A percentile compares a stretch with the other conserved stretches of the same genome.
These are phyloP conservation scores for Lophura nycthemera DNA, from an alignment of 2,113 vertebrate genomes.

Conservation along the genomic window DNA sequence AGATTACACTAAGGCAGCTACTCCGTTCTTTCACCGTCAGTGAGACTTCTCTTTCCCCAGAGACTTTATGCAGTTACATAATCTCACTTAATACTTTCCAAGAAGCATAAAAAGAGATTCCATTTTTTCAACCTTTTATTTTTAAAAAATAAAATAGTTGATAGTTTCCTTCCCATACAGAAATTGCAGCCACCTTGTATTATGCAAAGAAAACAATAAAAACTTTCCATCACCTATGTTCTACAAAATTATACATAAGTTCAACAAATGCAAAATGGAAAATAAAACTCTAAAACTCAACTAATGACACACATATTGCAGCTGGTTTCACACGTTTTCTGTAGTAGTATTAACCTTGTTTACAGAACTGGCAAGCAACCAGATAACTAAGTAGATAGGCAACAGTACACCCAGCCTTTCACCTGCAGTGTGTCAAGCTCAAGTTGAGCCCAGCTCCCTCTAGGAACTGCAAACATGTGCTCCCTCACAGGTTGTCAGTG, in stretches of 20 bases:
- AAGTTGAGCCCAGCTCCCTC: not conserved
- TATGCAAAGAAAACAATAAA: not conserved
- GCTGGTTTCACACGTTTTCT: not conserved
- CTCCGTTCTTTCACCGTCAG: not conserved
- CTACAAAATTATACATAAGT: not conserved
- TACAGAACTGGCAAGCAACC: not conserved
- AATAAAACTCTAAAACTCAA: not conserved
- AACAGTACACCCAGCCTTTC: not conserved
- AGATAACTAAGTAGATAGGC: not conserved
- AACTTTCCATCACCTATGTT: not conserved
- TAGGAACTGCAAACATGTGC: not conserved
- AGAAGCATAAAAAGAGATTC: constrained; percentile 19
- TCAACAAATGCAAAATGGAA: not conserved
- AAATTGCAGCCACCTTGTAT: not conserved
- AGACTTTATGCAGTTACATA: constrained; percentile 44
- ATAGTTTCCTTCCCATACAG: not conserved
- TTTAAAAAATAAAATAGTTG: not conserved
- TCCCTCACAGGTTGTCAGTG: not conserved
- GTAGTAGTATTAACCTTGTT: not conserved
- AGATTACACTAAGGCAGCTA: constrained; percentile 50
- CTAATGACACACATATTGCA: not conserved
- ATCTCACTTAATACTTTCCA: constrained; percentile 19
- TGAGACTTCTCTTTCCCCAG: not conserved
- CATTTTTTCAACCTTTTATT: constrained; percentile 10
- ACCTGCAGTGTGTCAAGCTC: not conserved